Conservation (phyloP, 2,797 vertebrate species). For the Enteromius viviparus region DNA sequence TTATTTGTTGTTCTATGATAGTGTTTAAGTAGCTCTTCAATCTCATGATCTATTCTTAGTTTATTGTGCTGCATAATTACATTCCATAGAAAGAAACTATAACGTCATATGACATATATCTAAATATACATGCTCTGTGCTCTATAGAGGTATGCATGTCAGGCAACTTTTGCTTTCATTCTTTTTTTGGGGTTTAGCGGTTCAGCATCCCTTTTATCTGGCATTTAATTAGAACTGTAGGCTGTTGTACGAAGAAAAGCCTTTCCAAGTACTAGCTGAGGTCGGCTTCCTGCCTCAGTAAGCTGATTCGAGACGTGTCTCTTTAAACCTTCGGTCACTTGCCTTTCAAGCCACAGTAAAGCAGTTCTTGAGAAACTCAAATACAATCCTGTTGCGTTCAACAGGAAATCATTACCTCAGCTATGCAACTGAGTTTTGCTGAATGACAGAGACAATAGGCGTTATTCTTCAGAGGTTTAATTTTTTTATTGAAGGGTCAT, state of each 20-base stretch:
- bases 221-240: conserved; percentile 60
- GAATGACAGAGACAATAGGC: not conserved
- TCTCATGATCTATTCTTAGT: not conserved
- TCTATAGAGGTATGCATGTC: conserved; percentile 30
- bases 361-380: conserved; percentile 29
- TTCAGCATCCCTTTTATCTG: conserved; percentile 59
- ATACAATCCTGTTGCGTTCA: not conserved
- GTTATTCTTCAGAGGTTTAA: conserved; percentile 23
- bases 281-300: conserved; percentile 55
- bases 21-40: not conserved
- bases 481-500: not conserved
- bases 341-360: not conserved
- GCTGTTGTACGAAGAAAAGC: conserved; percentile 56
- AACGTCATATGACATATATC: conserved; percentile 3
- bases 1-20: not conserved
- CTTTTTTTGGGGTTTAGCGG: conserved; percentile 57
- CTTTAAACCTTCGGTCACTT: conserved; percentile 46
- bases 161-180: conserved; percentile 56
- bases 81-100: not conserved
- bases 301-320: conserved; percentile 53
- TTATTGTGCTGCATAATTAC: not conserved
- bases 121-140: not conserved
- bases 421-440: conserved; percentile 11
- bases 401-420: conserved; percentile 35
- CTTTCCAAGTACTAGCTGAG: conserved; percentile 60